phyloP scores from a whole-genome alignment of 2,888 invertebrate species.

The Tipula helvola region DNA sequence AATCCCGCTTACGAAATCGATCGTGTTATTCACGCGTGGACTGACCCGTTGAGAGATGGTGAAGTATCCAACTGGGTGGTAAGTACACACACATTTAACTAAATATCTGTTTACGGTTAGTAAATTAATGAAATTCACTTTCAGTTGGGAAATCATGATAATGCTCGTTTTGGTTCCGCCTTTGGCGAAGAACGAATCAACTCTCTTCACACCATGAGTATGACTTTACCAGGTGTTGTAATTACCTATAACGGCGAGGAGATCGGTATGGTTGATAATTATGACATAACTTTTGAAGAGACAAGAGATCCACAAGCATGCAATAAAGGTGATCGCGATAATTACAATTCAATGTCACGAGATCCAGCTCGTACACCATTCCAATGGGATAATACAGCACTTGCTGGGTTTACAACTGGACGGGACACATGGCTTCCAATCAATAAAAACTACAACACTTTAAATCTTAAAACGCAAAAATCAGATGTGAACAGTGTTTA shows the following conservation, averaged over 20 bases:
- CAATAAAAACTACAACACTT: slow-evolving; percentile 41
- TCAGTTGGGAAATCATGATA: slow-evolving; percentile 56
- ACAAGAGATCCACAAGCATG: slow-evolving; percentile 50
- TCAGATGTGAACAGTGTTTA: slow-evolving; percentile 37
- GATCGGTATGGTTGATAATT: slow-evolving; percentile 53
- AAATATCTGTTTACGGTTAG: neutral
- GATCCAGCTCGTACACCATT: slow-evolving; percentile 71
- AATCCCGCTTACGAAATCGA: slow-evolving; percentile 33
- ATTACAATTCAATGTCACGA: slow-evolving; percentile 44
- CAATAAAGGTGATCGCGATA: slow-evolving; percentile 44
- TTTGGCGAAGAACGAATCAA: slow-evolving; percentile 56
- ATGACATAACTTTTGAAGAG: slow-evolving; percentile 37
- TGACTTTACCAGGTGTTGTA: slow-evolving; percentile 71
- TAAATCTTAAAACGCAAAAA: slow-evolving; percentile 46
- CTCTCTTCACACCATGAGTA: slow-evolving; percentile 67
- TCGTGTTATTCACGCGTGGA: slow-evolving; percentile 41
- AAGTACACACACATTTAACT: slow-evolving; percentile 33
- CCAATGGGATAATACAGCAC: slow-evolving; percentile 52
- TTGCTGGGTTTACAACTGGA: slow-evolving; percentile 43
- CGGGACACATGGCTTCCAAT: slow-evolving; percentile 55
- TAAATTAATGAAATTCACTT: neutral
- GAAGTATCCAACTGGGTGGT: slow-evolving; percentile 55
- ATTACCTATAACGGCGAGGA: slow-evolving; percentile 83
- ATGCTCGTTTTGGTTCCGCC: slow-evolving; percentile 52
- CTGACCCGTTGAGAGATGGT: slow-evolving; percentile 41